Evolutionary conservation across 2,888 invertebrate genomes (phyloP).

Genomic region (Eurytoma adleriae): DNA sequence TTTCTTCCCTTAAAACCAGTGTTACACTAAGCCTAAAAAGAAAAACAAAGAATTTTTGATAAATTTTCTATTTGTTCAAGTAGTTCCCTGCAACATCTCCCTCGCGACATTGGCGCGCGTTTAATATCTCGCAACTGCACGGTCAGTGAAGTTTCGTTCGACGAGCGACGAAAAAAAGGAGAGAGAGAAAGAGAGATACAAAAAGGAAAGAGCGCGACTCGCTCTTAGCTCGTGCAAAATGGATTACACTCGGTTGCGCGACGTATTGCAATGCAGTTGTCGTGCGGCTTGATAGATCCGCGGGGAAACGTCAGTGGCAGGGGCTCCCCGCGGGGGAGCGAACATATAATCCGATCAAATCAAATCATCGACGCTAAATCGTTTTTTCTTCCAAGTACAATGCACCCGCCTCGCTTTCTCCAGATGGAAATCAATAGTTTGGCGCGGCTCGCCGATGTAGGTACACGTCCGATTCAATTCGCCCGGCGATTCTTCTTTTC

Average conservation of each 20-base stretch:
- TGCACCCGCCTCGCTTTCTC: constrained; percentile 35
- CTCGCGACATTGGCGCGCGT: too few species aligned
- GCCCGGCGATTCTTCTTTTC: neutral
- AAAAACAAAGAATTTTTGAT: too few species aligned
- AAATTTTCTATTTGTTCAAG: too few species aligned
- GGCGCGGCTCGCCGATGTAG: too few species aligned
- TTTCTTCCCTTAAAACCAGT: too few species aligned
- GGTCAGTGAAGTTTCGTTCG: too few species aligned
- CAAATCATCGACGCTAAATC: constrained; percentile 52
- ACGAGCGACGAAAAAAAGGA: neutral
- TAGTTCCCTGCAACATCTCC: too few species aligned
- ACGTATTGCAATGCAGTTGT: constrained; percentile 52
- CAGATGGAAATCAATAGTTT: constrained; percentile 38
- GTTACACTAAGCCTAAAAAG: too few species aligned
- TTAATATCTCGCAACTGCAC: too few species aligned
- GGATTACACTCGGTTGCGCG: constrained; percentile 55
- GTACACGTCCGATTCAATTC: constrained; percentile 14
- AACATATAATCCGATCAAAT: constrained; percentile 49
- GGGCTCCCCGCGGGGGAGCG: neutral
- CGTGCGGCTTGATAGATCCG: constrained; percentile 35
- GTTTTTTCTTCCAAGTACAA: constrained; percentile 51
- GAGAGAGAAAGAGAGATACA: neutral
- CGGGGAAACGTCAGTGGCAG: constrained; percentile 23
- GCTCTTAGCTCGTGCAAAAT: constrained; percentile 44
- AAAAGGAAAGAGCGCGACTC: neutral